Conservation (phyloP, 2,888 invertebrate species). For the Myopa tessellatipennis region DNA sequence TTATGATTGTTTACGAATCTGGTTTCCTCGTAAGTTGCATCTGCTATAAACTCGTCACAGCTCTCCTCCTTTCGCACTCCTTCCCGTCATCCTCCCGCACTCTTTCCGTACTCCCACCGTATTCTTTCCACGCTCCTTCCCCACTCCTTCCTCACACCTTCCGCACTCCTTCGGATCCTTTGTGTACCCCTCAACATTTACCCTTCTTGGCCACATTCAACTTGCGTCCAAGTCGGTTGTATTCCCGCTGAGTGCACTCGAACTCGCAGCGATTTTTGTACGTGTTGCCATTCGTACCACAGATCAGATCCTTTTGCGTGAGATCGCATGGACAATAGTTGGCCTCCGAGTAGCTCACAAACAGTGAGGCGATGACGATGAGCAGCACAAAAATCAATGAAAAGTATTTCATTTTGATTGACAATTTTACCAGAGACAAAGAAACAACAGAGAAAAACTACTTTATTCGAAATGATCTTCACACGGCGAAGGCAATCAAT, state of each 20-base stretch:
- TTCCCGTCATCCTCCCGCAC: background rate
- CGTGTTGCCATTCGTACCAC: conserved; percentile 90
- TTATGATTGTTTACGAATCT: too few species aligned
- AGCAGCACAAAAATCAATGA: conserved; percentile 48
- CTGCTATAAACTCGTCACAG: too few species aligned
- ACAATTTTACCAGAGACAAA: background rate
- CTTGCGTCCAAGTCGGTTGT: conserved; percentile 56
- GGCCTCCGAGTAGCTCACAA: conserved; percentile 52
- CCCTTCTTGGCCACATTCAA: conserved; percentile 55
- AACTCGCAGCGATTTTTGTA: conserved; percentile 97
- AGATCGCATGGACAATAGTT: conserved; percentile 83
- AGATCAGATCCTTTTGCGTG: conserved; percentile 84
- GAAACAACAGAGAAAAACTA: background rate
- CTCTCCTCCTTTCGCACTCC: background rate
- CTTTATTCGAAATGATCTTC: background rate
- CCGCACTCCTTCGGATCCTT: background rate
- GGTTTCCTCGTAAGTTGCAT: too few species aligned
- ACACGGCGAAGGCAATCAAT: background rate
- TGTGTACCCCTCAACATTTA: conserved; percentile 48
- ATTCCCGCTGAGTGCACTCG: conserved; percentile 77
- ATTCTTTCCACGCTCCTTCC: background rate
- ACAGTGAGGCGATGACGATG: conserved; percentile 44
- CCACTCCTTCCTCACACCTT: background rate
- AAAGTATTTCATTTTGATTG: conserved; percentile 53
- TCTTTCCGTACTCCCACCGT: background rate